These are phyloP conservation scores for Sebastes cheni DNA, from an alignment of 2,797 vertebrate genomes.

Conservation along the genomic window DNA sequence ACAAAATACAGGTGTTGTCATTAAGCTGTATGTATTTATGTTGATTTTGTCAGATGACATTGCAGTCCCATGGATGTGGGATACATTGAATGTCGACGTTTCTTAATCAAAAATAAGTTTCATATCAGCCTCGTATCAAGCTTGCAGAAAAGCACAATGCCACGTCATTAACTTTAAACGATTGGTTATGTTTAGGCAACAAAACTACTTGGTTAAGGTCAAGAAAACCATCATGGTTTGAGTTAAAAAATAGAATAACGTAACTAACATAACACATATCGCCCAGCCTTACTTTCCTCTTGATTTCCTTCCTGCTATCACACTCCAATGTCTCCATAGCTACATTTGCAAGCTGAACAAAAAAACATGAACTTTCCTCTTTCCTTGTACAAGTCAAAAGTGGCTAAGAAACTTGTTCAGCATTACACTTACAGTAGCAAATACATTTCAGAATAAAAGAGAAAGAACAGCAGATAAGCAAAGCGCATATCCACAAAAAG, in stretches of 20 bases:
- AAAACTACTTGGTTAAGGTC: background rate
- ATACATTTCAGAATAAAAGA: constrained; percentile 12
- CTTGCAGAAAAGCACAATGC: background rate
- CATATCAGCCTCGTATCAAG: background rate
- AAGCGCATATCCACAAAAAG: constrained; percentile 14
- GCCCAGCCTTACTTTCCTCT: no score
- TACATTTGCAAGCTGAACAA: no score
- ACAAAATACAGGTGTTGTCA: background rate
- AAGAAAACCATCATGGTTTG: background rate
- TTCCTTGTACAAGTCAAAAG: constrained; percentile 1
- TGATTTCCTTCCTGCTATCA: no score
- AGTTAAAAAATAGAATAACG: background rate
- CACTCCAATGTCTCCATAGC: no score
- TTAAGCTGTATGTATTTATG: background rate
- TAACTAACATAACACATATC: background rate
- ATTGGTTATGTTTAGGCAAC: background rate
- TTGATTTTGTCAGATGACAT: background rate
- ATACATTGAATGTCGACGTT: background rate
- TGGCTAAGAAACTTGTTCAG: constrained; percentile 3
- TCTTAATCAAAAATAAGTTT: background rate
- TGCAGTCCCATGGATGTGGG: background rate
- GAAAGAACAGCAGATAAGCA: constrained; percentile 3
- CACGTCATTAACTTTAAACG: background rate
- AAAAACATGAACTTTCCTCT: background rate
- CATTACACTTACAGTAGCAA: background rate